Percentiles rank a stretch among this genome's conserved stretches.
Conservation (phyloP, 2,888 invertebrate genomes). For the Pyrrhosoma nymphula region DNA sequence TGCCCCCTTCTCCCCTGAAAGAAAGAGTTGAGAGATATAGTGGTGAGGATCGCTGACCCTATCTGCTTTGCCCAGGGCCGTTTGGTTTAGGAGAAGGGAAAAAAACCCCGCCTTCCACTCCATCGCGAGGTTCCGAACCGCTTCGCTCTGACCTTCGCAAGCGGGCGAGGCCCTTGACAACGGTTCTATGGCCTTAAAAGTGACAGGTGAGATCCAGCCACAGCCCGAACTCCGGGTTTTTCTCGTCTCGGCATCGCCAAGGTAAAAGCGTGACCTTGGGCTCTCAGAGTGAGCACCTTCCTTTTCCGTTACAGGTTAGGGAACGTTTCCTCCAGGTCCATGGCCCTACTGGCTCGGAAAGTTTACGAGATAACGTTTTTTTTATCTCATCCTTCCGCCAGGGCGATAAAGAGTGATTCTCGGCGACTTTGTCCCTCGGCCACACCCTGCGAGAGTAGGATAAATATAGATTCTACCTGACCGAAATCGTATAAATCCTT, state of each 20-base stretch:
- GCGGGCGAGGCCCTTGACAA: background rate
- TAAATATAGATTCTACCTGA: background rate
- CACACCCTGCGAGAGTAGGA: background rate
- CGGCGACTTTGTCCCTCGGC: background rate
- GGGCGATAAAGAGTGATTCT: background rate
- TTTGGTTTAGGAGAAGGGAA: background rate
- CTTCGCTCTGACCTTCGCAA: background rate
- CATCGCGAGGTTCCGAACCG: background rate
- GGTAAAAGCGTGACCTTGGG: background rate
- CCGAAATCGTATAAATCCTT: background rate
- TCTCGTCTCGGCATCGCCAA: background rate
- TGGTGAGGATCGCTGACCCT: background rate
- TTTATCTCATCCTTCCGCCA: background rate
- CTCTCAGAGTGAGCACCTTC: background rate
- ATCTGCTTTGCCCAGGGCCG: background rate
- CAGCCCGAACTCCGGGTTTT: background rate
- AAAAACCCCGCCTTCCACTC: background rate
- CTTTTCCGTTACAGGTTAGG: background rate
- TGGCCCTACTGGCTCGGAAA: background rate
- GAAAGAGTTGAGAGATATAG: background rate
- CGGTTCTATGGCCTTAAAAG: background rate
- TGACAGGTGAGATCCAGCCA: background rate
- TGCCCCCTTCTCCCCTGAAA: background rate
- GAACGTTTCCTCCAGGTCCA: background rate
- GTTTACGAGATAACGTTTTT: background rate